Evolutionary conservation across 2,797 vertebrate genomes (phyloP), one percentile per base, ranked within the genome.

Genomic region (Halcyon smyrnensis): DNA sequence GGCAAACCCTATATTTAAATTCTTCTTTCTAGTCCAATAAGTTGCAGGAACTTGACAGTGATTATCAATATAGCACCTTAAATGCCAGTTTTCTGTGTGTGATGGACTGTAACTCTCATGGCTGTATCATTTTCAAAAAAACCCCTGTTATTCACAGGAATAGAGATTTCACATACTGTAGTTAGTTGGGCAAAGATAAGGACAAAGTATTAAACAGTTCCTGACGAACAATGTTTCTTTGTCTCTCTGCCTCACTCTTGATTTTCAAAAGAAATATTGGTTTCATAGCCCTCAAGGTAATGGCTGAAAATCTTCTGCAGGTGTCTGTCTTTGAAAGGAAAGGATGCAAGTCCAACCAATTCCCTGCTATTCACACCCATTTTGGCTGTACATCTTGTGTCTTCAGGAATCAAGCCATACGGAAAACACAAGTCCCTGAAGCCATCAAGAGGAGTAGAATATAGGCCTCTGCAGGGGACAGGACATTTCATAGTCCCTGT

Each of bases 401-500:
- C 48, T 59, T 77, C 34, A 54, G 43, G n/a, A 71, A 27, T 46
- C 37, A 63, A 74, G 32, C 32, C 71, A 5, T 37, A 23, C 21
- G 54, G 23, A 57, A 63, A 78, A 67, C 5, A 46, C 21, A 70
- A 63, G 43, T 54, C 23, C 15, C 30, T 79, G 30, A 17, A 75
- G 6, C 27, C 11, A 4, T 75, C 36, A 57, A 62, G 25, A 60
- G 11, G 5, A 59, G 15, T 5, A 76, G 41, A n/a, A 57, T 24
- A 53, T 3, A 39, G 15, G 6, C 5, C 2, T 56, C 43, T 80
- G 3, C 32, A 60, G 18, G 12, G 28, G 4, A 65, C 8, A 83
- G 4, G 2, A 4, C 11, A 28, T 65, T 60, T 80, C 76, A 64
- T 2, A 3, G 5, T 19, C 30, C 27, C 41, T 7, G 0, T 19